Evolutionary conservation across 2,888 invertebrate genomes (phyloP), one percentile per base, ranked within the genome.

Genomic region (Oasisia sp.): DNA sequence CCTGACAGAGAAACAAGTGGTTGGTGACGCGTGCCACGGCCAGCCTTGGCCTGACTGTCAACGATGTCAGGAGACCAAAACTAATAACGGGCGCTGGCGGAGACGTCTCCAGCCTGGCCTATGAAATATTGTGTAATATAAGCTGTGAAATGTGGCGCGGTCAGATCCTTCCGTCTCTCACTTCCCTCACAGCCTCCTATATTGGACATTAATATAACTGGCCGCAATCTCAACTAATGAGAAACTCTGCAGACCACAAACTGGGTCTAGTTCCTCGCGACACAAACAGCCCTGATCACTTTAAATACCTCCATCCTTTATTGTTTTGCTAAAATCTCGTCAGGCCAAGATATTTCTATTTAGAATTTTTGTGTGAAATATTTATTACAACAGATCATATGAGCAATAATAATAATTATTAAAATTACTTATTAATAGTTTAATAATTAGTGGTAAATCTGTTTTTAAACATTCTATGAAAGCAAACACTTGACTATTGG

Each of bases 41-140:
- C 32, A 90, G 19, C 14, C 90, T n/a, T 14, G 32, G 44, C n/a
- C 38, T 8, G 14, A 27, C 44, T 44, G 32, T 90, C 44, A 38
- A n/a, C 32, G 19, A 38, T 19, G 14, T 8, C 90, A 90, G 90
- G 90, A 74, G 74, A 74, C 74, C 74, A 74, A 74, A 74, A 74
- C 74, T 74, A 74, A 74, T 74, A 74, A 74, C 74, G 14, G 27
- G 4, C 5, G 74, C 74, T 38, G 38, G 27, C 27, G 3, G 74
- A 8, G 74, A 74, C 27, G n/a, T 74, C 74, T 74, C 74, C 27
- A 19, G 74, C 74, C 14, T 27, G 4, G 74, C 74, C 7, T 74
- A 74, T 74, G 74, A 74, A 74, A 74, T 74, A 74, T 74, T 74
- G 74, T 74, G 74, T 74, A 74, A 74, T 74, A 74, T 74, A 74